Conservation (phyloP, 2,888 invertebrate species). For the Onchidella celtica region DNA sequence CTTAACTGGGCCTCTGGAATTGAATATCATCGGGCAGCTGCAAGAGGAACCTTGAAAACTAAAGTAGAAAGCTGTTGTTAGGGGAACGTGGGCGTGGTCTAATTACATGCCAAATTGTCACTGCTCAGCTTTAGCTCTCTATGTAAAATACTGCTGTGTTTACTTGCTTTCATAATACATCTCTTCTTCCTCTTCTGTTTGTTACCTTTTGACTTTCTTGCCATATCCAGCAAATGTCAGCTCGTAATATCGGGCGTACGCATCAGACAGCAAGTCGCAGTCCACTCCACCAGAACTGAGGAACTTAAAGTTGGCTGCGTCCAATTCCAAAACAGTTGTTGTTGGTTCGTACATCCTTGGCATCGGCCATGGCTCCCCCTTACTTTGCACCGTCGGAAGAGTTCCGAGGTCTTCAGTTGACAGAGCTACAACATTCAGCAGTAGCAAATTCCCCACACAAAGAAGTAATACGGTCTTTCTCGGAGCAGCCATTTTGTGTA, state of each 20-base stretch:
- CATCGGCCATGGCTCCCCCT: conserved; percentile 52
- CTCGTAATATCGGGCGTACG: conserved; percentile 38
- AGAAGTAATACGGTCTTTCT: not conserved
- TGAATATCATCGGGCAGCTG: too few species aligned
- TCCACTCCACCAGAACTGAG: conserved; percentile 10
- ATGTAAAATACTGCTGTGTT: too few species aligned
- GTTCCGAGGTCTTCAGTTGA: not conserved
- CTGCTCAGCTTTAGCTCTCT: too few species aligned
- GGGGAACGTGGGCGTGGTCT: too few species aligned
- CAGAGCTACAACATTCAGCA: not conserved
- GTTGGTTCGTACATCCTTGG: conserved; percentile 44
- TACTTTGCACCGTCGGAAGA: conserved; percentile 26
- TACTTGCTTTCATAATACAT: too few species aligned
- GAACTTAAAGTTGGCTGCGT: conserved; percentile 42
- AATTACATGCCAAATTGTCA: too few species aligned
- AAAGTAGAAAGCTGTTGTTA: too few species aligned
- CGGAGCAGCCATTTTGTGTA: not conserved
- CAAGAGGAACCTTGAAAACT: too few species aligned
- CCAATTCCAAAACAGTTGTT: conserved; percentile 1
- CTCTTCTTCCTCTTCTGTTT: too few species aligned
- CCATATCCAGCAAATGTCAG: conserved; percentile 42
- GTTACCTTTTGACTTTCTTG: too few species aligned
- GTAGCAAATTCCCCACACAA: not conserved
- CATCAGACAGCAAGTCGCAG: conserved; percentile 40
- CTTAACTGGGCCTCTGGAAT: too few species aligned